These are phyloP conservation scores for Anthrax anthrax DNA, from an alignment of 2,888 invertebrate species.

Conservation along the genomic window DNA sequence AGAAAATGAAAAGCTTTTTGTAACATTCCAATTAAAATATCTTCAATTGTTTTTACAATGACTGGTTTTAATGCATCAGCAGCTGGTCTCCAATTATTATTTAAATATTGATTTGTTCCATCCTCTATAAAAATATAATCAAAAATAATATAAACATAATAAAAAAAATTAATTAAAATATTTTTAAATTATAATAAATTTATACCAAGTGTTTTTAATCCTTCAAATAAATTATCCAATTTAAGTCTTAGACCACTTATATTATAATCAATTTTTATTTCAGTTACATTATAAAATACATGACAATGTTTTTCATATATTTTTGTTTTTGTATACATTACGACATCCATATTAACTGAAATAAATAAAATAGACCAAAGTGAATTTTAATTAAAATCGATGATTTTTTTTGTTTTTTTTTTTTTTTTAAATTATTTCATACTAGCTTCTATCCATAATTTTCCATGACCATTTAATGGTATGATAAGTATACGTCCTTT, in stretches of 20 bases:
- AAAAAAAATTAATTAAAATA: not conserved
- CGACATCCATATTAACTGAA: slow-evolving; percentile 48
- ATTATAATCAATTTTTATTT: slow-evolving; percentile 45
- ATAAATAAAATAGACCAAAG: too few species aligned
- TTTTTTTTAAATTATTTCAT: slow-evolving; percentile 26
- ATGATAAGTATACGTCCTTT: slow-evolving; percentile 51
- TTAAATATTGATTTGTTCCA: slow-evolving; percentile 51
- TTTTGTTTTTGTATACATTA: slow-evolving; percentile 45
- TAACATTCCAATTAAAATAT: slow-evolving; percentile 47
- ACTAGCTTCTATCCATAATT: slow-evolving; percentile 58
- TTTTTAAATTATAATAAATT: not conserved
- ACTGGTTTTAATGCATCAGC: slow-evolving; percentile 50
- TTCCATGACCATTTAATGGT: slow-evolving; percentile 48
- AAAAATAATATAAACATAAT: not conserved
- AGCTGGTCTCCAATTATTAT: slow-evolving; percentile 54
- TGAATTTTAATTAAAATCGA: not conserved
- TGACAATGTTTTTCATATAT: slow-evolving; percentile 45
- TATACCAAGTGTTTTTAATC: slow-evolving; percentile 46
- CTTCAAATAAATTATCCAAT: slow-evolving; percentile 52
- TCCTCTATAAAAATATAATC: slow-evolving; percentile 40
- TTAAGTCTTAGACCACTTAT: slow-evolving; percentile 47
- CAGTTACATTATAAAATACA: slow-evolving; percentile 50
- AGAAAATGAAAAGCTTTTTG: slow-evolving; percentile 48
- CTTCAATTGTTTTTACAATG: slow-evolving; percentile 49
- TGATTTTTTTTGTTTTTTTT: too few species aligned